phyloP scores from a whole-genome alignment of 2,888 invertebrate genomes.

The Agrochola macilenta region DNA sequence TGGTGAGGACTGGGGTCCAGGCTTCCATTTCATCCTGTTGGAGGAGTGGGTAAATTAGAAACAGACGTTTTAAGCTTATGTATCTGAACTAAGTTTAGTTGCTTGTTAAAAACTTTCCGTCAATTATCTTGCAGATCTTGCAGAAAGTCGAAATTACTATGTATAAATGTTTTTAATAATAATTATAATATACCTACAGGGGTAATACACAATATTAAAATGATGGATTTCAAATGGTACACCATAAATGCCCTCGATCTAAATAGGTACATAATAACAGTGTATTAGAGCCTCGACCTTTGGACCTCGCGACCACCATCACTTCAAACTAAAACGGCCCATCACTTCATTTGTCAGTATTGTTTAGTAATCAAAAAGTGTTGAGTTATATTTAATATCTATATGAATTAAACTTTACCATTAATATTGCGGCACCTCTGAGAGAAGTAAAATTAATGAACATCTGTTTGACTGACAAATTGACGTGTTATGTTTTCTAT shows the following conservation, averaged over 20 bases:
- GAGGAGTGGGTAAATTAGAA: constrained; percentile 15
- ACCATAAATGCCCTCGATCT: background rate
- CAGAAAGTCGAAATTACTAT: background rate
- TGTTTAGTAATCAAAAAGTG: constrained; percentile 24
- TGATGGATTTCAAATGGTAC: background rate
- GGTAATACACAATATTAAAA: background rate
- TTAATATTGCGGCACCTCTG: background rate
- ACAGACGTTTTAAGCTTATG: background rate
- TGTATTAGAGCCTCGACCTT: constrained; percentile 1
- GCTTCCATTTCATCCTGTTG: constrained; percentile 89
- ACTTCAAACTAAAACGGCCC: background rate
- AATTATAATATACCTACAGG: background rate
- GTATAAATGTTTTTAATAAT: background rate
- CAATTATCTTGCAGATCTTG: background rate
- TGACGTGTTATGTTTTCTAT: background rate
- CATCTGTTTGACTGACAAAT: constrained; percentile 30
- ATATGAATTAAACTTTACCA: constrained; percentile 2
- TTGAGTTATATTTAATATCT: constrained; percentile 13
- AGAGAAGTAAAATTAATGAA: constrained; percentile 15
- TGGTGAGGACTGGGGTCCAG: constrained; percentile 91
- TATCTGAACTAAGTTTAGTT: background rate
- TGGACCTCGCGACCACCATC: background rate
- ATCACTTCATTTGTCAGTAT: constrained; percentile 28
- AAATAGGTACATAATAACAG: background rate
- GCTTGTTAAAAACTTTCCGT: background rate